Evolutionary conservation across 2,113 vertebrate genomes (phyloP).

Genomic region (Mirounga angustirostris): DNA sequence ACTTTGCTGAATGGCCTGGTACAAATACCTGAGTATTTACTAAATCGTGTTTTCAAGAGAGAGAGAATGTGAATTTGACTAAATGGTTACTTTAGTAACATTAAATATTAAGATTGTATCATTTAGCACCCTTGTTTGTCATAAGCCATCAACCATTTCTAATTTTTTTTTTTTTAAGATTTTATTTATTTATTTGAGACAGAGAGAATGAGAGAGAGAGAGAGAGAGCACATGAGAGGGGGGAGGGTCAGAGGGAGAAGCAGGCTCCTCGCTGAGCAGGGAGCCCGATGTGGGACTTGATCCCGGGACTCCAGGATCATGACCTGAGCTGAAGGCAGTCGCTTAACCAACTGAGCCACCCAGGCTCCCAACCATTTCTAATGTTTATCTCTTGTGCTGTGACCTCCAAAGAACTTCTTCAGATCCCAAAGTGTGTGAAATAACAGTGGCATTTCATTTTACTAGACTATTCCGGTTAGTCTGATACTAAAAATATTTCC

Average conservation of each 20-base stretch:
- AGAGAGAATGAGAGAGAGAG: too few relatives aligned
- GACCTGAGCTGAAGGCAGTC: too few relatives aligned
- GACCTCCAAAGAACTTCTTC: neutral
- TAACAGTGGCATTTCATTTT: neutral
- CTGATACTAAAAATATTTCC: neutral
- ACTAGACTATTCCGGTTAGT: neutral
- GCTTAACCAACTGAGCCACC: too few relatives aligned
- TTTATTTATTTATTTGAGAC: too few relatives aligned
- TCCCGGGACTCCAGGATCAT: too few relatives aligned
- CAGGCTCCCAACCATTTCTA: neutral
- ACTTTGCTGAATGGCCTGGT: neutral
- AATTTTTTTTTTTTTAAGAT: neutral
- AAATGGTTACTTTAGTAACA: neutral
- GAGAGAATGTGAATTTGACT: neutral
- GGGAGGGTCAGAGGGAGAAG: too few relatives aligned
- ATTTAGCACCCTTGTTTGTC: neutral
- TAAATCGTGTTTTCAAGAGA: neutral
- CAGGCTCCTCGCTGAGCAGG: too few relatives aligned
- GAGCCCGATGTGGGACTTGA: too few relatives aligned
- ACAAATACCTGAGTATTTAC: neutral
- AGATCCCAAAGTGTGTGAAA: neutral
- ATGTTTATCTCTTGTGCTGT: neutral
- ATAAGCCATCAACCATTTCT: neutral
- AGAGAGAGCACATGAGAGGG: too few relatives aligned
- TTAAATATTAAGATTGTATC: neutral